Evolutionary conservation across 2,797 vertebrate species (phyloP), one percentile per base, ranked within the genome.

Genomic region (Oryzias dopingdopingensis): DNA sequence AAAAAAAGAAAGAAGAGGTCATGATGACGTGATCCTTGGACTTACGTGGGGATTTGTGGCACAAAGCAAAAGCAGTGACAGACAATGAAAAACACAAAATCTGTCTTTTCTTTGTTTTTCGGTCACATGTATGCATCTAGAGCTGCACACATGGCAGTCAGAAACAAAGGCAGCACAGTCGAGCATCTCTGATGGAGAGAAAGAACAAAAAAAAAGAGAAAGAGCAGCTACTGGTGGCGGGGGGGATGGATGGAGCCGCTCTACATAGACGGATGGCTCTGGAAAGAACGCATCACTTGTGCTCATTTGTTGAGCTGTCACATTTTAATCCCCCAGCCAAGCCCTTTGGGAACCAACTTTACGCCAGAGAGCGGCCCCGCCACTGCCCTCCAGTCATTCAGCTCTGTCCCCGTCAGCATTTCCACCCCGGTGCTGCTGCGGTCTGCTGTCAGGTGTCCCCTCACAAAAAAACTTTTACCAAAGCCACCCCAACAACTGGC

Each of bases 261-360:
- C 92, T 93, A 89, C 91, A 91, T 91, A 93, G 92, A 91, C 91
- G 76, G 87, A 87, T 82, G 74, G 82, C 94, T 98, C 96, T 95
- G 93, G 95, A 95, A 95, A 95, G 93, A 95, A 95, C 91, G 92
- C 93, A 92, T 95, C 94, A 93, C 94, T 96, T 89, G 92, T 94
- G 93, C 94, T 94, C 88, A 83, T 95, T 94, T 95, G 94, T 96
- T 94, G 94, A 95, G 94, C 93, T 94, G 95, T 96, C 94, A 95
- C 94, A 93, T 95, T 94, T 93, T 96, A 95, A 89, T 85, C 94
- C 94, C 26, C 93, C 80, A 80, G 89, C 93, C 90, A 81, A 90
- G 91, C 92, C 91, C 90, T 92, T 94, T 90, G 94, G 93, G 94
- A 94, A 93, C 91, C 59, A 67, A 76, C 70, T 78, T 75, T 65